A percentile compares a stretch with the other conserved stretches of the same genome.
Conservation (phyloP, 2,888 invertebrate species). For the Drosophila borborema region DNA sequence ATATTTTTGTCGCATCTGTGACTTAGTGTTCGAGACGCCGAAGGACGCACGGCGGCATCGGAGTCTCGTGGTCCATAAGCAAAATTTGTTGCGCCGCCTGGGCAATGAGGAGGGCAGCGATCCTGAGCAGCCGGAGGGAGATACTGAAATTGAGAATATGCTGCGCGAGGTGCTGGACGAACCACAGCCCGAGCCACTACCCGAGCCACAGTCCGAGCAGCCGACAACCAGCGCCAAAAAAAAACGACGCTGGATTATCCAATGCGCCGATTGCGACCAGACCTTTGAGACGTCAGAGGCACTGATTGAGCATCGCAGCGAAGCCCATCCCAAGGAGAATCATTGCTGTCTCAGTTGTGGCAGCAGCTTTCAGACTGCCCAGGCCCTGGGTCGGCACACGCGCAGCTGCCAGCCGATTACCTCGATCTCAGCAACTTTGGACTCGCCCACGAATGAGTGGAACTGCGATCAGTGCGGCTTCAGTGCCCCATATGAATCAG, state of each 20-base stretch:
- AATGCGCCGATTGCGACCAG: constrained; percentile 47
- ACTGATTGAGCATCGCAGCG: constrained; percentile 46
- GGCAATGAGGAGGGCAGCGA: background rate
- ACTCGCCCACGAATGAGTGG: constrained; percentile 34
- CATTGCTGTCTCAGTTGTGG: constrained; percentile 91
- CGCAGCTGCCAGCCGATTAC: constrained; percentile 74
- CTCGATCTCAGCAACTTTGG: constrained; percentile 29
- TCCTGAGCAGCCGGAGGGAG: constrained; percentile 32
- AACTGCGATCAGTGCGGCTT: constrained; percentile 77
- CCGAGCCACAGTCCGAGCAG: constrained; percentile 17
- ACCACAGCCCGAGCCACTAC: constrained; percentile 4
- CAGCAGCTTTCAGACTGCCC: constrained; percentile 88
- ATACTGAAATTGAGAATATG: constrained; percentile 73
- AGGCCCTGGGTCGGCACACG: constrained; percentile 91
- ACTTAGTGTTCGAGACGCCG: constrained; percentile 87
- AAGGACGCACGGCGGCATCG: constrained; percentile 89
- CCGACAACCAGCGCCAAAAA: constrained; percentile 21
- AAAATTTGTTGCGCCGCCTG: constrained; percentile 83
- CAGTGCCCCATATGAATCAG: constrained; percentile 88
- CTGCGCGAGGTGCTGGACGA: constrained; percentile 71
- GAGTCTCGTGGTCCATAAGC: constrained; percentile 88
- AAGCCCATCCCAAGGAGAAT: constrained; percentile 84
- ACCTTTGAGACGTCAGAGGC: constrained; percentile 44
- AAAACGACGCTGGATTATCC: background rate
- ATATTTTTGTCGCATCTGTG: constrained; percentile 90